Evolutionary conservation across 2,888 invertebrate species (phyloP).

Genomic region (Ochropleura plecta): DNA sequence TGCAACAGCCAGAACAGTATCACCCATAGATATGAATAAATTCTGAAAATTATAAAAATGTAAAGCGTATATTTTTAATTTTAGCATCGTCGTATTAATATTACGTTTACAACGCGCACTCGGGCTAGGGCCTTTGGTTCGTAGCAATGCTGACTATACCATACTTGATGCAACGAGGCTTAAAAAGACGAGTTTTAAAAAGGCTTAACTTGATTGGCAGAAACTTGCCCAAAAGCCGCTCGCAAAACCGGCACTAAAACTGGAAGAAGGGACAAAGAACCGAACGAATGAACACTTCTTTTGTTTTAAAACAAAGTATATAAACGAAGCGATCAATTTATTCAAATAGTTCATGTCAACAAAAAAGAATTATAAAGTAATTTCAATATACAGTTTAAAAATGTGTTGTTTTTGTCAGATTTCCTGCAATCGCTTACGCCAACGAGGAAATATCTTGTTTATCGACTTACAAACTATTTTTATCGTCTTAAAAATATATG

Average conservation of each 20-base stretch:
- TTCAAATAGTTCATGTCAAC: slow-evolving; percentile 1
- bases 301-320: slow-evolving; percentile 7
- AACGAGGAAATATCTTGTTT: slow-evolving; percentile 29
- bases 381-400: slow-evolving; percentile 8
- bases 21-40: no score
- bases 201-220: not conserved
- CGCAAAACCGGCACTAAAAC: not conserved
- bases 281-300: not conserved
- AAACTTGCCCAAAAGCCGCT: not conserved
- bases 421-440: slow-evolving; percentile 16
- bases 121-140: not conserved
- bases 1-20: no score
- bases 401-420: slow-evolving; percentile 17
- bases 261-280: not conserved
- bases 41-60: no score
- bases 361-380: slow-evolving; percentile 1
- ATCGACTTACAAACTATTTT: slow-evolving; percentile 10
- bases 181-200: not conserved
- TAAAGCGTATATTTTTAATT: no score
- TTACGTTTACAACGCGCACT: no score
- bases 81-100: no score
- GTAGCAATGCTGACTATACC: not conserved
- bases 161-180: not conserved
- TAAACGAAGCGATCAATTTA: not conserved
- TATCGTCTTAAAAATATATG: not conserved